Base-by-base conservation (phyloP, 2,888 invertebrate genomes). In the Euspilapteryx auroguttella region DNA sequence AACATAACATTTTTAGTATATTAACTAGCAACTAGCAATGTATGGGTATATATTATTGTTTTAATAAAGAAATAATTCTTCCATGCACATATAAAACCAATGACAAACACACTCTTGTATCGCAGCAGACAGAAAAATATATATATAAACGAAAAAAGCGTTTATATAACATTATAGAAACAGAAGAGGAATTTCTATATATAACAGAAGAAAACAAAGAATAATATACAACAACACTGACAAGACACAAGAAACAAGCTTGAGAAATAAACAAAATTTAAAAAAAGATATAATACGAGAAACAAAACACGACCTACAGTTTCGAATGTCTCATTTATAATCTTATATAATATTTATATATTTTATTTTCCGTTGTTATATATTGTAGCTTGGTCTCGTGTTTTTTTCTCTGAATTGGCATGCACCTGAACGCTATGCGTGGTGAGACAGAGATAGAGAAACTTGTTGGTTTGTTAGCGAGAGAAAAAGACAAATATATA, bases 91-190 rank as follows among this genome's bases (percentile, higher is more conserved):
- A 68, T 69, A 65, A 65, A 55, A 62, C 58, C 51, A 61, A 65
- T 61, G 71, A 69, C 75, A 71, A 71, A 71, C 75, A 77, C 76
- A 77, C 76, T 76, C 75, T 58, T 48, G n/a, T n/a, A n/a, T n/a
- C n/a, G n/a, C n/a, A n/a, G n/a, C n/a, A n/a, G n/a, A n/a, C n/a
- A n/a, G n/a, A n/a, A n/a, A n/a, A n/a, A n/a, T n/a, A n/a, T n/a
- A n/a, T n/a, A n/a, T n/a, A n/a, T n/a, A n/a, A n/a, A n/a, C n/a
- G n/a, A n/a, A n/a, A n/a, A n/a, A n/a, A n/a, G n/a, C n/a, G n/a
- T n/a, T n/a, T n/a, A n/a, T n/a, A n/a, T n/a, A n/a, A n/a, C n/a
- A n/a, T n/a, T n/a, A n/a, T n/a, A n/a, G n/a, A n/a, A n/a, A n/a
- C n/a, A n/a, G n/a, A n/a, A n/a, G n/a, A n/a, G n/a, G n/a, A n/a